Conservation (phyloP, 2,888 invertebrate species). For the Drosophila heteroneura region DNA sequence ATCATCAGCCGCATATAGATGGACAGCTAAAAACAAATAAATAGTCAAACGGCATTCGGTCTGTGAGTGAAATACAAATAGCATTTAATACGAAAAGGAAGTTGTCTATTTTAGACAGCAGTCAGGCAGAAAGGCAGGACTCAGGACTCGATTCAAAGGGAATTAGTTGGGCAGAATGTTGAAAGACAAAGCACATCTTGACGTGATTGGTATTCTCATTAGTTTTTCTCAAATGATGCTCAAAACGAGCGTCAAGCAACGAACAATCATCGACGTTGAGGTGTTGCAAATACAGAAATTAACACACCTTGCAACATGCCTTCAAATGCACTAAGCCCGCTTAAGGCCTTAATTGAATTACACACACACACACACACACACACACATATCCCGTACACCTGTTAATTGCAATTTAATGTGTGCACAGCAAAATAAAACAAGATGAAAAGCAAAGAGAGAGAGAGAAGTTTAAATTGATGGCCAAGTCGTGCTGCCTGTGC, state of each 20-base stretch:
- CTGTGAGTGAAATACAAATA: constrained; percentile 80
- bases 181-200: constrained; percentile 24
- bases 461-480: constrained; percentile 53
- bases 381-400: constrained; percentile 5
- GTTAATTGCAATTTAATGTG: constrained; percentile 62
- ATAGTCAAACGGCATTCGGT: constrained; percentile 73
- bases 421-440: constrained; percentile 9
- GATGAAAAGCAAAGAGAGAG: constrained; percentile 7
- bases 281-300: constrained; percentile 48
- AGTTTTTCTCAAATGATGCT: constrained; percentile 39
- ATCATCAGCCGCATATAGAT: constrained; percentile 7
- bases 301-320: constrained; percentile 40
- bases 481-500: constrained; percentile 51
- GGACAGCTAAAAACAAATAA: constrained; percentile 73
- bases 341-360: constrained; percentile 50
- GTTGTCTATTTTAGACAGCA: constrained; percentile 72
- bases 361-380: constrained; percentile 17
- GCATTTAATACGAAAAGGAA: constrained; percentile 80
- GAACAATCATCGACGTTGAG: constrained; percentile 4
- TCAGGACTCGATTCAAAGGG: constrained; percentile 57
- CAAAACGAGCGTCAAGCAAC: constrained; percentile 36
- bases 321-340: constrained; percentile 43
- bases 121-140: constrained; percentile 24
- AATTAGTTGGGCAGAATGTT: constrained; percentile 60
- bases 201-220: constrained; percentile 56